Conservation (phyloP, 2,113 vertebrate species). For the Mionectes macconnelli region DNA sequence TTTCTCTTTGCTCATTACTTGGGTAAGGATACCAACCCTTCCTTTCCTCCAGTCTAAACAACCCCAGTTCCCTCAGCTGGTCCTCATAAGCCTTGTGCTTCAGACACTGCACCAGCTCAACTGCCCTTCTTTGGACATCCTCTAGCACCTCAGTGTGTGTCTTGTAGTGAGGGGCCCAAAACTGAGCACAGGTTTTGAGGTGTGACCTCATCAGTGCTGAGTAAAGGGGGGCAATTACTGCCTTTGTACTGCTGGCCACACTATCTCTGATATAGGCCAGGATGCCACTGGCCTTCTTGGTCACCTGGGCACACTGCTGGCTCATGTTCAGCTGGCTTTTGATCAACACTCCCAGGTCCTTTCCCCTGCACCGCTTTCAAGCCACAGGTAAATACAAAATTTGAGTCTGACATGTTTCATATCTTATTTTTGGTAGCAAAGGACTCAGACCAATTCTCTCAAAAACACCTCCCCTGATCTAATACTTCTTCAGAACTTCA, state of each 20-base stretch:
- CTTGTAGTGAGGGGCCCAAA: neutral
- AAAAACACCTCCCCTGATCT: neutral
- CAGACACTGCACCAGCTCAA: neutral
- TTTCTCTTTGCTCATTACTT: neutral
- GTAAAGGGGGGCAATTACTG: no score
- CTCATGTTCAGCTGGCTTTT: neutral
- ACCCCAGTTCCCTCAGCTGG: fast-evolving
- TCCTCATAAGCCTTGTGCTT: neutral
- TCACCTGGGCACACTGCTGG: no score
- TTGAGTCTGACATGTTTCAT: neutral
- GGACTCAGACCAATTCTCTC: fast-evolving
- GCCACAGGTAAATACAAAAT: neutral
- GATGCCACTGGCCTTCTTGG: neutral
- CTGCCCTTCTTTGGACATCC: neutral
- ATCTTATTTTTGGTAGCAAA: neutral
- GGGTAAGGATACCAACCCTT: neutral
- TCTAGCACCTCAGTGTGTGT: neutral
- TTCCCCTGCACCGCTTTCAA: neutral
- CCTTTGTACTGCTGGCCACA: neutral
- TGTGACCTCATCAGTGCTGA: neutral
- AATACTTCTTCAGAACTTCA: neutral
- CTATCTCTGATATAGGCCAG: neutral
- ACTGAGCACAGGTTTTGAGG: neutral
- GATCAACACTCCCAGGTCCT: neutral
- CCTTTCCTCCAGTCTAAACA: neutral